These are phyloP conservation scores for Ditula angustiorana DNA, from an alignment of 2,888 invertebrate species.

Conservation along the genomic window DNA sequence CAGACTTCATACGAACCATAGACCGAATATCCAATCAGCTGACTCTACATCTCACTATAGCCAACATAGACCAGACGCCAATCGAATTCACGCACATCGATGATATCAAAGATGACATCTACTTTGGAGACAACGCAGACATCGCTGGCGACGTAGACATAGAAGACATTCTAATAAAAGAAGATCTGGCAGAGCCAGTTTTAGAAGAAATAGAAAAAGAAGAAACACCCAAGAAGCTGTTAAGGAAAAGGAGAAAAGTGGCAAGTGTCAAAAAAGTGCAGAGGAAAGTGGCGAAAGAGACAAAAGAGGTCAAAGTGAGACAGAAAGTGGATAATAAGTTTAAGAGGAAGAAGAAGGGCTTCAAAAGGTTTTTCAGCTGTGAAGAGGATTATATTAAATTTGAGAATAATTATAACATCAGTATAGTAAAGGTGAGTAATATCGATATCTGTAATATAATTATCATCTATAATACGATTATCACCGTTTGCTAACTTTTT, in stretches of 20 bases:
- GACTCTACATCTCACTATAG: conserved; percentile 1
- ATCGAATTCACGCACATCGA: conserved; percentile 6
- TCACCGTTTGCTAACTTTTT: no score
- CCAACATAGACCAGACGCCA: neutral
- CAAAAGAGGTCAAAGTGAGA: neutral
- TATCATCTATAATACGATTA: no score
- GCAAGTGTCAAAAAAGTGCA: conserved; percentile 8
- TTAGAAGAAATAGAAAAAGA: neutral
- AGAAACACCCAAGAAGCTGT: conserved; percentile 16
- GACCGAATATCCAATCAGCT: conserved; percentile 31
- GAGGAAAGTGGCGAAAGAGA: conserved; percentile 3
- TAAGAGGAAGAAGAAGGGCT: conserved; percentile 17
- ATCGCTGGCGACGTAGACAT: neutral
- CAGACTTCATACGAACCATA: conserved; percentile 30
- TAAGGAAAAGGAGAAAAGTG: conserved; percentile 11
- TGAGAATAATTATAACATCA: conserved; percentile 35
- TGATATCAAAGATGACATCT: conserved; percentile 2
- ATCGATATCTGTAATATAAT: neutral
- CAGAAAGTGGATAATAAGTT: neutral
- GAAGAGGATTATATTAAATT: conserved; percentile 36
- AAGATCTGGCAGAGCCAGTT: neutral
- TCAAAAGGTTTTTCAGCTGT: conserved; percentile 34
- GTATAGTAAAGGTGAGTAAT: conserved; percentile 26
- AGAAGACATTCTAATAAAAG: conserved; percentile 15
- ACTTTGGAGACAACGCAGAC: neutral